phyloP scores from a whole-genome alignment of 2,113 vertebrate genomes.

The Dipodomys ordii region DNA sequence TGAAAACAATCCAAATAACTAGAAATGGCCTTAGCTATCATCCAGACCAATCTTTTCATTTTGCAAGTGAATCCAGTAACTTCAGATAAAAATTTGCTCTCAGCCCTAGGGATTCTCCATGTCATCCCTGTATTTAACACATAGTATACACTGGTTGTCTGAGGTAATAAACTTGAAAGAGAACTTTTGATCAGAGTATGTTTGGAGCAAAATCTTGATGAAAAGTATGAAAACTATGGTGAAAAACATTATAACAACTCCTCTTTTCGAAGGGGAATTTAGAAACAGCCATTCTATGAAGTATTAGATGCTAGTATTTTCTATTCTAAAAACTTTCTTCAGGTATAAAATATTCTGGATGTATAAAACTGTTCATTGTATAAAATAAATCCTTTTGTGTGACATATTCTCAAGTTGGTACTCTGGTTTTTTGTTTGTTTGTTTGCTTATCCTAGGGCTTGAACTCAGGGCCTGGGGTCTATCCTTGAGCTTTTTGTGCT shows the following conservation, averaged over 20 bases:
- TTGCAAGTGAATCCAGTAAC: background rate
- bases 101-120: background rate
- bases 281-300: conserved; percentile 1
- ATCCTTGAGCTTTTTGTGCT: too few relatives aligned
- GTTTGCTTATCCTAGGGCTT: too few relatives aligned
- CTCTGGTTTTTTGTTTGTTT: background rate
- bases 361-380: background rate
- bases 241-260: background rate
- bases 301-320: background rate
- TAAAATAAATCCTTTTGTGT: background rate
- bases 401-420: background rate
- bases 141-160: background rate
- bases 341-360: background rate
- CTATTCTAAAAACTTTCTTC: background rate
- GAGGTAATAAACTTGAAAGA: background rate
- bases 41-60: background rate
- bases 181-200: conserved; percentile 35
- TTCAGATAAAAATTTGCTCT: background rate
- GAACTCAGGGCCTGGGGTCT: too few relatives aligned
- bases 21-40: background rate
- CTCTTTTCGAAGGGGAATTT: background rate
- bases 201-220: background rate
- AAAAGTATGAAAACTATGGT: background rate
- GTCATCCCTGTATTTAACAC: background rate
- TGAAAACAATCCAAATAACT: background rate